Conservation (phyloP, 2,888 invertebrate species). For the Pristionchus japonicus region DNA sequence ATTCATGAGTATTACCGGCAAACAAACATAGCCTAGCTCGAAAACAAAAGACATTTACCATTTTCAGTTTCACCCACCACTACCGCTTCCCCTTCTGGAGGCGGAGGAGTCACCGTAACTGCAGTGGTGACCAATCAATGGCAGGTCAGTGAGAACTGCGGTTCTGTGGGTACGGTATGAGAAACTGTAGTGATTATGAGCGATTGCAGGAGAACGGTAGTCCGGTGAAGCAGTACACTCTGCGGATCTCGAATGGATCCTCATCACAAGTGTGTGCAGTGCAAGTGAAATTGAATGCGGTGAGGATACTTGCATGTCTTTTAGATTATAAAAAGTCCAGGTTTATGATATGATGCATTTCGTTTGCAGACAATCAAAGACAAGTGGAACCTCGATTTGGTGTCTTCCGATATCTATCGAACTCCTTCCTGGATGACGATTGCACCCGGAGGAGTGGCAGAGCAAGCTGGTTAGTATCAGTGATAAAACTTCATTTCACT, state of each 20-base stretch:
- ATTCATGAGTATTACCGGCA: too few species aligned
- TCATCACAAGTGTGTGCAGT: not conserved
- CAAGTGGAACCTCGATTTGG: conserved; percentile 14
- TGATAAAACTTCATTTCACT: too few species aligned
- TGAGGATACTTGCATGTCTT: not conserved
- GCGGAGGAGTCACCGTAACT: not conserved
- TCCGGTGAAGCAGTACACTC: conserved; percentile 5
- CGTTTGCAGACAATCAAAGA: not conserved
- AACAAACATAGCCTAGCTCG: too few species aligned
- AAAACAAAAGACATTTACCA: not conserved
- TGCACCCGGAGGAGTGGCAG: not conserved
- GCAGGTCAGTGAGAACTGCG: not conserved
- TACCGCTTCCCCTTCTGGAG: not conserved
- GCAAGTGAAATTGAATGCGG: not conserved
- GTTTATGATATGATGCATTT: too few species aligned
- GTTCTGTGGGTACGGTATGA: not conserved
- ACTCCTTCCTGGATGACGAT: conserved; percentile 20
- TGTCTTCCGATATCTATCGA: not conserved
- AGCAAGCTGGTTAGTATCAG: conserved; percentile 32
- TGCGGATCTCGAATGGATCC: not conserved
- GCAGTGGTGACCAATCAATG: not conserved
- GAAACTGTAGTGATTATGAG: not conserved
- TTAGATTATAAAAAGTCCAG: too few species aligned
- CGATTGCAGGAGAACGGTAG: conserved; percentile 12
- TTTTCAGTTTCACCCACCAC: not conserved